These are phyloP conservation scores for Pangasius sanitwongsei DNA, from an alignment of 2,797 vertebrate species.

Conservation along the genomic window DNA sequence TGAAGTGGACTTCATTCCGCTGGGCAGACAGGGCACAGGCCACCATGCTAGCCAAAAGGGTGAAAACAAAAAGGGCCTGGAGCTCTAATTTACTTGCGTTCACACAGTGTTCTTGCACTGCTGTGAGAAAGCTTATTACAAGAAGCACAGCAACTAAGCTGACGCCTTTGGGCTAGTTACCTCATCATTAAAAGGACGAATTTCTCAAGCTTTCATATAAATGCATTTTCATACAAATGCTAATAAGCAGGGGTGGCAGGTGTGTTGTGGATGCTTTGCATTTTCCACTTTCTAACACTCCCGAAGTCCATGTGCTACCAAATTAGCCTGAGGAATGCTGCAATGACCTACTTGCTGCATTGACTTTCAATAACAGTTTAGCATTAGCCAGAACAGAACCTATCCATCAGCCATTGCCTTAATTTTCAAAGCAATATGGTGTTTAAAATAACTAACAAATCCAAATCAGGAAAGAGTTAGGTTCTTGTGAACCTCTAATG, in stretches of 20 bases:
- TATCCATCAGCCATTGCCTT: slow-evolving; percentile 12
- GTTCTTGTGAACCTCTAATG: background rate
- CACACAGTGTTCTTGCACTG: slow-evolving; percentile 68
- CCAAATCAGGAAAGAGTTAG: background rate
- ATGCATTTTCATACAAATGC: slow-evolving; percentile 38
- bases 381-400: slow-evolving; percentile 30
- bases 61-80: slow-evolving; percentile 41
- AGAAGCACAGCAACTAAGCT: slow-evolving; percentile 44
- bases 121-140: slow-evolving; percentile 64
- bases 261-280: background rate
- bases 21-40: slow-evolving; percentile 52
- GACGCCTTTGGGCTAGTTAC: slow-evolving; percentile 51
- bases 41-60: slow-evolving; percentile 47
- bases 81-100: slow-evolving; percentile 56
- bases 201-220: slow-evolving; percentile 41
- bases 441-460: slow-evolving; percentile 21
- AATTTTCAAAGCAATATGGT: background rate
- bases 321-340: background rate
- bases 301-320: slow-evolving; percentile 8
- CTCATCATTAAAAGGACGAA: slow-evolving; percentile 45
- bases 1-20: slow-evolving; percentile 50
- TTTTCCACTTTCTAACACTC: background rate
- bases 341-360: background rate
- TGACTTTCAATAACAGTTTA: slow-evolving; percentile 24
- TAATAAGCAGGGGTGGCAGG: slow-evolving; percentile 5